Percentiles rank a stretch among this genome's conserved stretches.
Conservation (phyloP, 2,797 vertebrate species). For the Tinamus major region DNA sequence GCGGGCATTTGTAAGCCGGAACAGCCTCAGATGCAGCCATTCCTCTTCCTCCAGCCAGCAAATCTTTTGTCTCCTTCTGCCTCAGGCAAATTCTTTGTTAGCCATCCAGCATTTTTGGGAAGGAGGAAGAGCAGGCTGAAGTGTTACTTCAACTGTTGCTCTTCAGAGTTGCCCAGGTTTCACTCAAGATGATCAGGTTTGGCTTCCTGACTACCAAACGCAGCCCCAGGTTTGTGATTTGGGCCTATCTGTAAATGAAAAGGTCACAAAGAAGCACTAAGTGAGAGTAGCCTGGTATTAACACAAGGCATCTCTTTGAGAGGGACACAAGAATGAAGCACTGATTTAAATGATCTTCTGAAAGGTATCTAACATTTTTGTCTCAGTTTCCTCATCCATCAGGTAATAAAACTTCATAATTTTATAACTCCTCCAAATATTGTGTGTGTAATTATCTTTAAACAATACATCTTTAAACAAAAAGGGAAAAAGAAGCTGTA, state of each 20-base stretch:
- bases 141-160: background rate
- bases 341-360: background rate
- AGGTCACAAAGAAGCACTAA: background rate
- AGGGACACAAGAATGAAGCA: background rate
- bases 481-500: background rate
- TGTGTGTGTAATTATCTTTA: background rate
- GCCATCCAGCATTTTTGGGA: background rate
- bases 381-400: background rate
- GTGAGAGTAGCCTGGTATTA: background rate
- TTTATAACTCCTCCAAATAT: background rate
- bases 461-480: background rate
- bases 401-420: background rate
- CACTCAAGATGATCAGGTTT: background rate
- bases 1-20: rapidly evolving
- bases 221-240: background rate
- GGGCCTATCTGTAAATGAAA: background rate
- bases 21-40: rapidly evolving
- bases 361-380: background rate
- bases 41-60: rapidly evolving
- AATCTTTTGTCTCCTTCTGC: background rate
- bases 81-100: background rate
- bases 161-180: background rate
- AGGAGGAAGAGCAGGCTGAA: rapidly evolving
- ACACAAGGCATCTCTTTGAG: background rate
- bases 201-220: background rate